Evolutionary conservation across 2,797 vertebrate species (phyloP), one percentile per base, ranked within the genome.

Genomic region (Heterohyrax brucei): DNA sequence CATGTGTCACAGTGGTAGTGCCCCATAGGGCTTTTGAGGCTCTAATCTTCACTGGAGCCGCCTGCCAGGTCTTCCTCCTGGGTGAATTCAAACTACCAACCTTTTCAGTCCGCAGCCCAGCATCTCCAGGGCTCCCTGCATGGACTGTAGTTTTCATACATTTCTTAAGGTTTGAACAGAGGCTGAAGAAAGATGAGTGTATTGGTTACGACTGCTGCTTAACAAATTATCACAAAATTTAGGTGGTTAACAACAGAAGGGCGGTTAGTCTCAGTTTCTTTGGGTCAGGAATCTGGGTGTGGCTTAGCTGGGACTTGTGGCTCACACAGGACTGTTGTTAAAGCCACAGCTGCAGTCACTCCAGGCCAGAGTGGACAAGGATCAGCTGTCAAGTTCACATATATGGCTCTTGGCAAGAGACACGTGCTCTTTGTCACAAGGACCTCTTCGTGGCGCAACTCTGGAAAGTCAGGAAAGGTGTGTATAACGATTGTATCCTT

Each of bases 101-200:
- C 28, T 66, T 66, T 66, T 66, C 9, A 28, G 64, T 28, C 12
- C 28, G 12, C 64, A 64, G 62, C 62, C 22, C 22, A 64, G 39
- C 39, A 39, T 39, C 39, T 39, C 18, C 62, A 24, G 9, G 5
- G 28, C 64, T 66, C 22, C 64, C 30, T 66, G 64, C 10, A 30
- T 30, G 28, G 28, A 66, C 64, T 26, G 76, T 72, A 59, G 16
- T 94, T 72, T 72, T 10, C n/a, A 39, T 33, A 46, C 1, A 24
- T 92, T 82, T 81, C 76, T 78, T 75, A 77, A 77, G 9, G 22
- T 84, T 91, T 91, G 33, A 66, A 79, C 10, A 56, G n/a, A 73
- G 33, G n/a, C 70, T 89, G 50, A 72, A 46, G 75, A 89, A 80
- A 68, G 4, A 16, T 1, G 30, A 48, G n/a, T 83, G 33, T n/a